Conservation (phyloP, 1,140 invertebrate species). For the Eubasilissa regina region DNA sequence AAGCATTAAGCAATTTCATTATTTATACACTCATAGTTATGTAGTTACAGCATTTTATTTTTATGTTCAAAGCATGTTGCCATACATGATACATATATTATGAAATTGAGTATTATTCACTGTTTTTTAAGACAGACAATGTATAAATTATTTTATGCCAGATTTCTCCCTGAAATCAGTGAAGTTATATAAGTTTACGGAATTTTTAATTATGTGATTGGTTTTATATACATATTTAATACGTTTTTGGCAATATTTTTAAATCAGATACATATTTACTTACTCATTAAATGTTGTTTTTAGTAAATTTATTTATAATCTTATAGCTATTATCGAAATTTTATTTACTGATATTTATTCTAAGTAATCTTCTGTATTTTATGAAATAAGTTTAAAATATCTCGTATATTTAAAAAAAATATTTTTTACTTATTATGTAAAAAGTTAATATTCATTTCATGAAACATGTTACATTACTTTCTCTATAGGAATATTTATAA, state of each 20-base stretch:
- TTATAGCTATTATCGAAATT: background rate
- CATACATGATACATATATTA: too few species aligned
- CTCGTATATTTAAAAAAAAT: background rate
- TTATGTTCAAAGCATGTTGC: background rate
- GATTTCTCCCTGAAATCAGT: too few species aligned
- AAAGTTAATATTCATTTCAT: background rate
- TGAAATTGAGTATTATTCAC: too few species aligned
- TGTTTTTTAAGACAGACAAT: too few species aligned
- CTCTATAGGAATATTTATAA: background rate
- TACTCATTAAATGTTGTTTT: constrained; percentile 8
- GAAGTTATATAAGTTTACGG: too few species aligned
- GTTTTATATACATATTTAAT: too few species aligned
- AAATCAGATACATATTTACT: constrained; percentile 9
- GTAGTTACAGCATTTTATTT: constrained; percentile 13
- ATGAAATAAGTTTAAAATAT: background rate
- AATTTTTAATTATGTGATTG: too few species aligned
- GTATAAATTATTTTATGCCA: too few species aligned
- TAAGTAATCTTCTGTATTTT: background rate
- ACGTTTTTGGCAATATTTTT: constrained; percentile 8
- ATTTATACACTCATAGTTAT: constrained; percentile 1
- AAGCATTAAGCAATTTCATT: constrained; percentile 30
- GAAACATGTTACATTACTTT: constrained; percentile 2
- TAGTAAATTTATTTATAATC: constrained; percentile 1
- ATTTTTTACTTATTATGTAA: background rate
- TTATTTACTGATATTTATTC: background rate